Evolutionary conservation across 1,140 invertebrate species (phyloP).

Genomic region (Halyomorpha halys): DNA sequence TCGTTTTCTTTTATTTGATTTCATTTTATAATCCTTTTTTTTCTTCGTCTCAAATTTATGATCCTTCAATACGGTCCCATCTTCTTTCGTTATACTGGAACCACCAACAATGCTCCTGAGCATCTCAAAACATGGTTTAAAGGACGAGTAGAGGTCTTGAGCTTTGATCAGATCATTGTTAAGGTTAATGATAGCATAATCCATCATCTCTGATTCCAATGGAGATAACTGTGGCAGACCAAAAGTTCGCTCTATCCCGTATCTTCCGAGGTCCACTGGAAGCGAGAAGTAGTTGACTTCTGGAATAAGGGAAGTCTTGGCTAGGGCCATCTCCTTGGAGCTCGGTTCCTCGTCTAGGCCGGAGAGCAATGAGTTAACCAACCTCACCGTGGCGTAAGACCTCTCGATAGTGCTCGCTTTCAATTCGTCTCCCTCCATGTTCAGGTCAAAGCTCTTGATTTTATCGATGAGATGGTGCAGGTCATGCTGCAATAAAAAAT

Average conservation of each 20-base stretch:
- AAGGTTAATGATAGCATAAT: conserved; percentile 5
- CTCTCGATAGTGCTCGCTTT: conserved; percentile 13
- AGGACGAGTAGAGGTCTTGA: background rate
- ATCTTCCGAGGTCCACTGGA: conserved; percentile 19
- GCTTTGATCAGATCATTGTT: background rate
- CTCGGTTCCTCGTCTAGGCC: conserved; percentile 12
- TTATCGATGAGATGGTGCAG: conserved; percentile 3
- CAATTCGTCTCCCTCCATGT: background rate
- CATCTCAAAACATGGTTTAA: no score
- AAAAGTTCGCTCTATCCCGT: conserved; percentile 17
- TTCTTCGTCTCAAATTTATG: no score
- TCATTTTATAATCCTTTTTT: no score
- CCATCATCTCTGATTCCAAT: background rate
- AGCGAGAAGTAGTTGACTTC: conserved; percentile 22
- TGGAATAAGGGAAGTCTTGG: conserved; percentile 5
- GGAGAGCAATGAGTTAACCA: conserved; percentile 12
- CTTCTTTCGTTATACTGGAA: no score
- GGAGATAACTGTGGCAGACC: conserved; percentile 7
- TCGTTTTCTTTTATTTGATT: no score
- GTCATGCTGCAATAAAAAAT: conserved; percentile 18
- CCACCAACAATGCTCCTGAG: no score
- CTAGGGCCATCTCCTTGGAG: conserved; percentile 17
- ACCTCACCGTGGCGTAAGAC: conserved; percentile 16
- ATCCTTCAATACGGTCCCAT: no score
- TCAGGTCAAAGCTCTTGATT: conserved; percentile 1